These are phyloP conservation scores for Uria lomvia DNA, from an alignment of 2,113 vertebrate species.

Conservation along the genomic window DNA sequence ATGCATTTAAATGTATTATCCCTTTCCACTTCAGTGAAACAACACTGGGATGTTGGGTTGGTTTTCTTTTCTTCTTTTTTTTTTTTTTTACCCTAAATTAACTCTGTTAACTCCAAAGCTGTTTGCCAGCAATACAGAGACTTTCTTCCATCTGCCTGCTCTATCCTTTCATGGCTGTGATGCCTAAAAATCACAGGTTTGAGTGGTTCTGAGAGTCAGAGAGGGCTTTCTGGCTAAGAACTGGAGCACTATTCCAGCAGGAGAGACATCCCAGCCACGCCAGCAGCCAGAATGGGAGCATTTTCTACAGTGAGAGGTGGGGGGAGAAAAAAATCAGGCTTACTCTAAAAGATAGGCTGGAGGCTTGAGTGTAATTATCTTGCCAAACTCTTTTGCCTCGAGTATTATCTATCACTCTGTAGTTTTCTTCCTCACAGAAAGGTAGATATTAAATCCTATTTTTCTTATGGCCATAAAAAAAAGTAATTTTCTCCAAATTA, in stretches of 20 bases:
- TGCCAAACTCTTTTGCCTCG: slow-evolving; percentile 23
- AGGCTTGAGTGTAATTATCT: not conserved
- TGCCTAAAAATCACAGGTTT: not conserved
- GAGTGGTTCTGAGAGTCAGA: not conserved
- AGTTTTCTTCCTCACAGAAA: slow-evolving; percentile 2
- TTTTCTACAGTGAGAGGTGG: not conserved
- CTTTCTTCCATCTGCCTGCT: not conserved
- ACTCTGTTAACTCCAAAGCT: not conserved
- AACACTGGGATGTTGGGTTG: not conserved
- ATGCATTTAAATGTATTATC: not conserved
- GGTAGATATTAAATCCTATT: slow-evolving; percentile 50
- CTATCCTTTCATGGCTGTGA: not conserved
- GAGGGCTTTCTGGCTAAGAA: not conserved
- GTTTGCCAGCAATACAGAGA: not conserved
- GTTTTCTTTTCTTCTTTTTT: too few relatives aligned
- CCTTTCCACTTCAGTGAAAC: not conserved
- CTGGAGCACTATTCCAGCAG: not conserved
- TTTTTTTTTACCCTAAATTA: not conserved
- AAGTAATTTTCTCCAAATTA: slow-evolving; percentile 48
- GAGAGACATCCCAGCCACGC: not conserved
- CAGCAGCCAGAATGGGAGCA: not conserved
- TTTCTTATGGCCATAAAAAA: not conserved
- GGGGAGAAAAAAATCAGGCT: not conserved
- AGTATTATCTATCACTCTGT: slow-evolving; percentile 3
- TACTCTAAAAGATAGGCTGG: not conserved